A percentile compares a stretch with the other conserved stretches of the same genome.
Evolutionary conservation across 1,140 invertebrate genomes (phyloP).

Genomic region (Bombus ignitus): DNA sequence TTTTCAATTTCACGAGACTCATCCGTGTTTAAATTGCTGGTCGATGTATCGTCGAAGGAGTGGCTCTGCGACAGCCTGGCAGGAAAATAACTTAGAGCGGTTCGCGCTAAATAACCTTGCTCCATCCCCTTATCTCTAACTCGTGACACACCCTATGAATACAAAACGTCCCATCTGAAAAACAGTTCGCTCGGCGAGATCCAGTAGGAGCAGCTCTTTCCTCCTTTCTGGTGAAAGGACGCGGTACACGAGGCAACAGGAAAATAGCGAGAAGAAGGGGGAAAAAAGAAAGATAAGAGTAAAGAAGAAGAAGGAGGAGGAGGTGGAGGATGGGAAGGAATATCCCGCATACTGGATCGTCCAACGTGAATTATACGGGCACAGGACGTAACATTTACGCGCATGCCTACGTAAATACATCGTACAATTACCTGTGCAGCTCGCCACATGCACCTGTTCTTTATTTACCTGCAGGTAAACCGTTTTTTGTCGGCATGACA

Average conservation of each 20-base stretch:
- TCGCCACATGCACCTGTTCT: conserved; percentile 54
- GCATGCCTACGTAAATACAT: conserved; percentile 54
- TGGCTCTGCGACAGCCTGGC: background rate
- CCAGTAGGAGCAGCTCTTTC: no score
- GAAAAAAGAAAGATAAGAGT: background rate
- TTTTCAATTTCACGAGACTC: background rate
- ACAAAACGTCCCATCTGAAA: conserved; percentile 19
- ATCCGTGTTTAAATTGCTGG: background rate
- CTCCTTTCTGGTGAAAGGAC: background rate
- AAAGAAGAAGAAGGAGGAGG: background rate
- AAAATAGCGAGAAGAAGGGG: background rate
- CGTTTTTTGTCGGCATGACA: conserved; percentile 46
- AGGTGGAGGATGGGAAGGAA: no score
- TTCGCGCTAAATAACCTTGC: conserved; percentile 18
- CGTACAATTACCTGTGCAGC: conserved; percentile 49
- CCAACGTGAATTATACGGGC: conserved; percentile 30
- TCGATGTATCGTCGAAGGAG: background rate
- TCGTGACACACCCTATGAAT: conserved; percentile 19
- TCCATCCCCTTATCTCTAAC: conserved; percentile 33
- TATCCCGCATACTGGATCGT: conserved; percentile 11
- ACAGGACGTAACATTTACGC: conserved; percentile 47
- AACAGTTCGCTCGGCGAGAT: background rate
- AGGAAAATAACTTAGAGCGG: background rate
- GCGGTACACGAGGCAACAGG: background rate
- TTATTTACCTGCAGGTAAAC: conserved; percentile 57